phyloP scores from a whole-genome alignment of 1,140 invertebrate species.

The Cydia splendana region DNA sequence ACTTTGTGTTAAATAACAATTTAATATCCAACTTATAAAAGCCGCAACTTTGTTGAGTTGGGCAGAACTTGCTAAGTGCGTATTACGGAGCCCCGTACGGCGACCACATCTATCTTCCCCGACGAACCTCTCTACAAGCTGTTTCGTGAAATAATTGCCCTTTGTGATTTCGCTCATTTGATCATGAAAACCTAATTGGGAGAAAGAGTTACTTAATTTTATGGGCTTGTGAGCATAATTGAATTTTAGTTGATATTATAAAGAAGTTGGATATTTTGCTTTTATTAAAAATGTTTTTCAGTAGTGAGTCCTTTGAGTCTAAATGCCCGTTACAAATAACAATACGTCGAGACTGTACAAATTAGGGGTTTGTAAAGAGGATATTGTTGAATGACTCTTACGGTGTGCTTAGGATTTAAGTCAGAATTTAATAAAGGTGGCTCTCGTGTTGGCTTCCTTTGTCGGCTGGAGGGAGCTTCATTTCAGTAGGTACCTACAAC shows the following conservation, averaged over 20 bases:
- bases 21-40: slow-evolving; percentile 32
- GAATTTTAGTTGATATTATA: slow-evolving; percentile 1
- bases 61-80: slow-evolving; percentile 24
- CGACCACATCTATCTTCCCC: slow-evolving; percentile 19
- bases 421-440: slow-evolving; percentile 28
- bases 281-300: neutral
- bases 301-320: no score
- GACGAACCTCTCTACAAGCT: neutral
- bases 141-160: slow-evolving; percentile 24
- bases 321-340: no score
- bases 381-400: neutral
- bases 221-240: neutral
- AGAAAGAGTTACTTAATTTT: slow-evolving; percentile 15
- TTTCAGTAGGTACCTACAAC: slow-evolving; percentile 34
- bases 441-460: slow-evolving; percentile 22
- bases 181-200: neutral
- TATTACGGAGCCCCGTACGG: neutral
- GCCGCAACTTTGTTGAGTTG: slow-evolving; percentile 24
- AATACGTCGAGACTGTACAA: neutral
- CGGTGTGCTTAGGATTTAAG: neutral
- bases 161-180: slow-evolving; percentile 10
- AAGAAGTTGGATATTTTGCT: neutral
- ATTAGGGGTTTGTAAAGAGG: neutral
- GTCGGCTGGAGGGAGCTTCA: slow-evolving; percentile 36
- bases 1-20: slow-evolving; percentile 32